Conservation (phyloP, 2,797 vertebrate species). For the Dallia pectoralis region DNA sequence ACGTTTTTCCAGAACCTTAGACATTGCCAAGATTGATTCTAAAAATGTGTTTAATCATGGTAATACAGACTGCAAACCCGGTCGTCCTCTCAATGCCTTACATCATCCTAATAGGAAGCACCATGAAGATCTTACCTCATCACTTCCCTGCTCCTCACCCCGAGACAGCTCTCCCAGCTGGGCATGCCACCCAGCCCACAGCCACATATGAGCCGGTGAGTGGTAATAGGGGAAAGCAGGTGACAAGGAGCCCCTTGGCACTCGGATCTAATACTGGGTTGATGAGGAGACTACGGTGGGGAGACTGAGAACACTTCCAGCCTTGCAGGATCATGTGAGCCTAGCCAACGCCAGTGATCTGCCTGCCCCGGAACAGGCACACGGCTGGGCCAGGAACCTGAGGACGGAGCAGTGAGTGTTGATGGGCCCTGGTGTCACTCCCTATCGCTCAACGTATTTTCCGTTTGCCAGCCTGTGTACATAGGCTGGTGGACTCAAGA, state of each 20-base stretch:
- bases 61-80: background rate
- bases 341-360: constrained; percentile 55
- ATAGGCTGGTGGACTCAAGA: too few species aligned
- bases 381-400: constrained; percentile 62
- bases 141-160: constrained; percentile 44
- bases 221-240: constrained; percentile 23
- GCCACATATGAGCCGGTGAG: constrained; percentile 47
- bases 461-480: too few species aligned
- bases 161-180: constrained; percentile 50
- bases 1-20: background rate
- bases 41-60: background rate
- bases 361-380: constrained; percentile 56
- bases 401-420: constrained; percentile 60
- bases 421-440: constrained; percentile 48
- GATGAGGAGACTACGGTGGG: background rate
- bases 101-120: background rate
- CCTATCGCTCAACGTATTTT: background rate
- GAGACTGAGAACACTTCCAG: background rate
- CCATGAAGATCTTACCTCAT: constrained; percentile 62
- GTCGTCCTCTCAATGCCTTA: background rate
- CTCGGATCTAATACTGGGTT: background rate
- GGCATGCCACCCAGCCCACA: constrained; percentile 55
- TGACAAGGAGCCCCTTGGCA: constrained; percentile 21
- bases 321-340: constrained; percentile 32
- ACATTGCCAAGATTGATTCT: background rate